Evolutionary conservation across 2,113 vertebrate species (phyloP).

Genomic region (Anolis sagrei): DNA sequence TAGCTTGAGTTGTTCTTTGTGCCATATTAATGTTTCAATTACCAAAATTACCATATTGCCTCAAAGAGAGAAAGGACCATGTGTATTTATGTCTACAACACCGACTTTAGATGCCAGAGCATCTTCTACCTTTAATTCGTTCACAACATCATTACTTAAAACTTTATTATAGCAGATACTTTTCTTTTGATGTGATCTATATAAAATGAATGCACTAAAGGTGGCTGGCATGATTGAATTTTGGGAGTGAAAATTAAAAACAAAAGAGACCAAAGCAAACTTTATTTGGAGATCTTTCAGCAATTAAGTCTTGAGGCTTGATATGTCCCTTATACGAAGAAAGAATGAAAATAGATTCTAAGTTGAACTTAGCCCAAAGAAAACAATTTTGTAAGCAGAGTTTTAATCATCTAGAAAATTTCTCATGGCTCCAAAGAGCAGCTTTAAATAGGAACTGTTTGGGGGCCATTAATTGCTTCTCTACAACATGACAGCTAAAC

Average conservation of each 20-base stretch:
- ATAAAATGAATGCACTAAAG: slow-evolving; percentile 42
- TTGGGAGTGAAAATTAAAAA: slow-evolving; percentile 11
- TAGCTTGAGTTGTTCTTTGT: slow-evolving; percentile 39
- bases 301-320: slow-evolving; percentile 35
- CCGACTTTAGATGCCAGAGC: too few relatives aligned
- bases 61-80: slow-evolving; percentile 50
- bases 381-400: slow-evolving; percentile 59
- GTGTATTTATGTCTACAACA: background rate
- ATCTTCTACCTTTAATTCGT: slow-evolving; percentile 49
- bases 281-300: slow-evolving; percentile 67
- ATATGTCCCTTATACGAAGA: slow-evolving; percentile 54
- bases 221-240: slow-evolving; percentile 33
- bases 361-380: slow-evolving; percentile 61
- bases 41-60: slow-evolving; percentile 50
- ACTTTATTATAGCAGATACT: slow-evolving; percentile 18
- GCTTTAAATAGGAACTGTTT: slow-evolving; percentile 47
- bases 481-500: background rate
- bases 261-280: slow-evolving; percentile 51
- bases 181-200: slow-evolving; percentile 52
- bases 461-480: slow-evolving; percentile 21
- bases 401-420: slow-evolving; percentile 59
- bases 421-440: slow-evolving; percentile 53
- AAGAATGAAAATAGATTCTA: slow-evolving; percentile 59
- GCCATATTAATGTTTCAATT: slow-evolving; percentile 64
- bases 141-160: slow-evolving; percentile 42